These are phyloP conservation scores for Temnothorax unifasciatus DNA, from an alignment of 2,888 invertebrate species.

Conservation along the genomic window DNA sequence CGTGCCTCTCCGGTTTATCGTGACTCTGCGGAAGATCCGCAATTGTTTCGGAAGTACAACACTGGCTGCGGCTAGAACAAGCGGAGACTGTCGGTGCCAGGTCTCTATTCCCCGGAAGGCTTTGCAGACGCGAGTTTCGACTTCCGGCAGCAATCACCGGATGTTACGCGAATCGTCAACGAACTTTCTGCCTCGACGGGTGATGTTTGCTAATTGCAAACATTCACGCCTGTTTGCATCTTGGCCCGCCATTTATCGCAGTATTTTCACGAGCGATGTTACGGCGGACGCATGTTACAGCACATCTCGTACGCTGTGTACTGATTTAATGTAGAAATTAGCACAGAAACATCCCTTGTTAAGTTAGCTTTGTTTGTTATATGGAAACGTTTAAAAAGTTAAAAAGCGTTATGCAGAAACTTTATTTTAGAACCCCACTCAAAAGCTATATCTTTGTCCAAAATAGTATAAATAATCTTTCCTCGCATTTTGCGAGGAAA, in stretches of 20 bases:
- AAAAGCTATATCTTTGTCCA: neutral
- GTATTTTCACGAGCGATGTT: conserved; percentile 25
- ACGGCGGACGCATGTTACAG: neutral
- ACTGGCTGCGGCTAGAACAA: conserved; percentile 44
- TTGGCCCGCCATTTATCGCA: conserved; percentile 5
- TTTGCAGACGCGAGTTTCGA: conserved; percentile 56
- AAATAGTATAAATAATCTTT: neutral
- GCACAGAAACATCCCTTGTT: neutral
- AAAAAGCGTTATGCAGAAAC: neutral
- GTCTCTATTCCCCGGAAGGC: conserved; percentile 58
- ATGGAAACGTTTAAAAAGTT: neutral
- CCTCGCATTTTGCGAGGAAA: neutral
- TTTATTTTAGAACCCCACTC: neutral
- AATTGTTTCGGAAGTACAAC: conserved; percentile 65
- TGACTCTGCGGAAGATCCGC: conserved; percentile 54
- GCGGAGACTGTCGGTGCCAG: conserved; percentile 43
- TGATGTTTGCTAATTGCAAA: conserved; percentile 55
- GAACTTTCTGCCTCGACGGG: conserved; percentile 59
- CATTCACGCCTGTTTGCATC: conserved; percentile 45
- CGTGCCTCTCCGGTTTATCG: conserved; percentile 55
- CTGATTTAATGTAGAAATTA: conserved; percentile 7
- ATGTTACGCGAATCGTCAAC: conserved; percentile 65
- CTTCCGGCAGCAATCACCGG: conserved; percentile 60
- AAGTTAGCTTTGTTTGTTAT: neutral
- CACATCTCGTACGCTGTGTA: neutral